A percentile compares a stretch with the other conserved stretches of the same genome.
Evolutionary conservation across 2,113 vertebrate species (phyloP).

Genomic region (Balaeniceps rex): DNA sequence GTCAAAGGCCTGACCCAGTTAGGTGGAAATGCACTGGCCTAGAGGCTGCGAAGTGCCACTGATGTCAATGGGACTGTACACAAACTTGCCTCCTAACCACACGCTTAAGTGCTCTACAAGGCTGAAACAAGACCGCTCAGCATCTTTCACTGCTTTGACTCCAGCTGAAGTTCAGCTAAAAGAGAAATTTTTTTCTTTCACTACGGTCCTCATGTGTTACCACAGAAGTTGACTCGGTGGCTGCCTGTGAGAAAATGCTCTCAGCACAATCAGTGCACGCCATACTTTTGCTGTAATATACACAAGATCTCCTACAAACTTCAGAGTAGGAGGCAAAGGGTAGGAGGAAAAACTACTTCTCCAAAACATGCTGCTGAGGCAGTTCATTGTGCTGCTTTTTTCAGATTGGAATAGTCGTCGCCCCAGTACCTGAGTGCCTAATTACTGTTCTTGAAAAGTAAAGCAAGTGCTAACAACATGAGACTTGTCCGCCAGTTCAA

Average conservation of each 20-base stretch:
- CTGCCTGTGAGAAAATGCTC: not conserved
- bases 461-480: not conserved
- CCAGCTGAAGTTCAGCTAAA: not conserved
- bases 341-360: conserved; percentile 1
- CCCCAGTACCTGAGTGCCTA: not conserved
- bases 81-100: not conserved
- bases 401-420: not conserved
- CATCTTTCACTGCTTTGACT: not conserved
- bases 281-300: not conserved
- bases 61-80: not conserved
- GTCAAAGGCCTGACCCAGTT: not conserved
- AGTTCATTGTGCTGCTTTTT: conserved; percentile 16
- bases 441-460: conserved; percentile 38
- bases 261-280: not conserved
- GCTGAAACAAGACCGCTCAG: not conserved
- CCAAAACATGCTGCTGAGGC: not conserved
- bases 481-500: not conserved
- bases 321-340: conserved; percentile 5
- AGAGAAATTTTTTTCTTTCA: not conserved
- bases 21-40: not conserved
- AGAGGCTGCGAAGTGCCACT: not conserved
- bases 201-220: not conserved
- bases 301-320: not conserved
- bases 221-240: not conserved
- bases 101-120: not conserved